phyloP scores from a whole-genome alignment of 1,140 invertebrate genomes.

The Drosophila saltans region DNA sequence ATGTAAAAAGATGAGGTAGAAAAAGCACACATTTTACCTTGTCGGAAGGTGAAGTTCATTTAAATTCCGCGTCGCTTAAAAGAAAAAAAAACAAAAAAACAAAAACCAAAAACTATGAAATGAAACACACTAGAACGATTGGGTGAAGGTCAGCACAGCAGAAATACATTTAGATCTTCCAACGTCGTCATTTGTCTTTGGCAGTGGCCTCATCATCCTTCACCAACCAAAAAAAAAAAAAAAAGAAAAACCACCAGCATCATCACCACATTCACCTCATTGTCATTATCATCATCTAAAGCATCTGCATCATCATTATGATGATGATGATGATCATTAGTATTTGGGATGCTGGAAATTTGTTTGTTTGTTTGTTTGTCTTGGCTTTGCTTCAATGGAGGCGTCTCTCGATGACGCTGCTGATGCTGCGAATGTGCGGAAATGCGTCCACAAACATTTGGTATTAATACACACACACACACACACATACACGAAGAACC shows the following conservation, averaged over 20 bases:
- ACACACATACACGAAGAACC: slow-evolving; percentile 8
- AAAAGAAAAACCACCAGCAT: no score
- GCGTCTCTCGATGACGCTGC: slow-evolving; percentile 59
- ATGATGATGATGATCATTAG: slow-evolving; percentile 30
- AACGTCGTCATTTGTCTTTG: slow-evolving; percentile 5
- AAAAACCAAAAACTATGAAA: not conserved
- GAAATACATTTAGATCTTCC: slow-evolving; percentile 32
- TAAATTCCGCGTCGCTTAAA: slow-evolving; percentile 74
- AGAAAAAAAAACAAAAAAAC: no score
- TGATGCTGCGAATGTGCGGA: slow-evolving; percentile 47
- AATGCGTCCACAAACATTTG: slow-evolving; percentile 40
- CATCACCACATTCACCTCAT: not conserved
- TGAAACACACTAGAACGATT: slow-evolving; percentile 46
- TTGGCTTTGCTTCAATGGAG: slow-evolving; percentile 51
- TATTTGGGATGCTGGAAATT: slow-evolving; percentile 51
- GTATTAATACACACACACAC: slow-evolving; percentile 19
- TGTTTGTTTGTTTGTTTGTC: slow-evolving; percentile 62
- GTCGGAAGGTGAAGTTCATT: slow-evolving; percentile 74
- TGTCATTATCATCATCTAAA: slow-evolving; percentile 20
- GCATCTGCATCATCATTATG: slow-evolving; percentile 18
- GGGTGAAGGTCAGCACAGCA: slow-evolving; percentile 62
- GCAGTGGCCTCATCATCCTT: slow-evolving; percentile 3
- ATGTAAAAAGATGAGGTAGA: slow-evolving; percentile 60
- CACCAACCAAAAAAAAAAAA: not conserved
- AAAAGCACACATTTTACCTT: slow-evolving; percentile 48